Percentiles rank a stretch among this genome's conserved stretches.
Conservation (phyloP, 2,888 invertebrate species). For the Graphium colonna region DNA sequence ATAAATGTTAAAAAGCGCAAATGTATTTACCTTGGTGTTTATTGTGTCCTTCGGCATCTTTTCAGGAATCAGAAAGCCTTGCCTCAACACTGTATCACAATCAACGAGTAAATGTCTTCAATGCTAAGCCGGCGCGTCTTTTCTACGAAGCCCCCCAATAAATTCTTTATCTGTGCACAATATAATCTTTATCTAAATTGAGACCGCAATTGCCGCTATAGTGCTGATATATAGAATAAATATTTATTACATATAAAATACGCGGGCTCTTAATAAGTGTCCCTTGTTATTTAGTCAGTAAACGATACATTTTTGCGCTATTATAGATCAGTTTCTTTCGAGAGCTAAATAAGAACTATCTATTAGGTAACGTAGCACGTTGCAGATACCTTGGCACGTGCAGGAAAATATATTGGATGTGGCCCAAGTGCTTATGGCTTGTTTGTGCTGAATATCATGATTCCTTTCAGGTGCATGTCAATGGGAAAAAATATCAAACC, state of each 20-base stretch:
- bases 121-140: conserved; percentile 46
- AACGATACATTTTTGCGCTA: conserved; percentile 52
- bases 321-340: conserved; percentile 42
- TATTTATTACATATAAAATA: conserved; percentile 42
- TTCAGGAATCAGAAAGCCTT: conserved; percentile 23
- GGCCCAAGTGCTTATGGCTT: conserved; percentile 45
- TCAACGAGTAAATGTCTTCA: conserved; percentile 45
- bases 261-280: conserved; percentile 27
- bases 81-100: conserved; percentile 41
- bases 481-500: not conserved
- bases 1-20: not conserved
- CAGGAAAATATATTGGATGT: conserved; percentile 48
- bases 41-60: conserved; percentile 52
- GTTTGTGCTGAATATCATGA: conserved; percentile 22
- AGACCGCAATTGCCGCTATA: conserved; percentile 49
- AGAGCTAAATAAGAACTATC: conserved; percentile 37
- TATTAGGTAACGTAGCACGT: conserved; percentile 44
- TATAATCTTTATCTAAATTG: conserved; percentile 69
- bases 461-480: not conserved
- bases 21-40: conserved; percentile 49
- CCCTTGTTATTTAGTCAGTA: conserved; percentile 41
- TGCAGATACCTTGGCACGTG: conserved; percentile 49
- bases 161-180: conserved; percentile 63
- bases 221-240: conserved; percentile 45
- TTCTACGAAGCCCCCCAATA: conserved; percentile 56